Conservation (phyloP, 2,797 vertebrate genomes). For the Pipistrellus nathusii region DNA sequence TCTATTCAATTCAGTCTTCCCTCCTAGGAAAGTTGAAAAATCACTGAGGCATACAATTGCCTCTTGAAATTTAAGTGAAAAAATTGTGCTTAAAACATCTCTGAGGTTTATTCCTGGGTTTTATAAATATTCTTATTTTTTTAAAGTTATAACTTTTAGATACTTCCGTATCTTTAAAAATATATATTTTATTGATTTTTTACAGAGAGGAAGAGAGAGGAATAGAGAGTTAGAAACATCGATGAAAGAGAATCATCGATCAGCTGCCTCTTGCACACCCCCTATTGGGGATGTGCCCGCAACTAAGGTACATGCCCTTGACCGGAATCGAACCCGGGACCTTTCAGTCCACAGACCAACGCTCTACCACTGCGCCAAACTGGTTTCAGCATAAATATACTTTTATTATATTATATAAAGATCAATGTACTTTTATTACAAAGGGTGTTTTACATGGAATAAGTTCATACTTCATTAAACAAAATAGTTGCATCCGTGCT, state of each 20-base stretch:
- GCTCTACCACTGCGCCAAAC: no score
- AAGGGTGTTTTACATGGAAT: not conserved
- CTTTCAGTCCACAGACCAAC: no score
- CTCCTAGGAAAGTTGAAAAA: not conserved
- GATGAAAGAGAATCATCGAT: no score
- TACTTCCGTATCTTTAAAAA: no score
- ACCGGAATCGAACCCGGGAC: no score
- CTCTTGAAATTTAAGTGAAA: slow-evolving; percentile 20
- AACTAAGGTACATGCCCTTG: no score
- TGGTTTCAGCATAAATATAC: not conserved
- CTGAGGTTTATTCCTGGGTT: not conserved
- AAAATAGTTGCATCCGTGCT: not conserved
- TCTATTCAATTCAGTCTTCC: not conserved
- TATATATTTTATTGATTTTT: no score
- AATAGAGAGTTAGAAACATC: no score
- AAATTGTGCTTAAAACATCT: slow-evolving; percentile 2
- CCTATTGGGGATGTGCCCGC: no score
- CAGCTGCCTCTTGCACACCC: no score
- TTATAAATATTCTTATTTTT: not conserved
- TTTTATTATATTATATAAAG: not conserved
- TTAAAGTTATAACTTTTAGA: no score
- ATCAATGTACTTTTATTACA: not conserved
- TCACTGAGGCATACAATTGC: not conserved
- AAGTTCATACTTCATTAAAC: slow-evolving; percentile 25
- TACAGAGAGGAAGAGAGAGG: no score